Base-by-base conservation (phyloP, 2,888 invertebrate genomes). In the Eupithecia subfuscata region DNA sequence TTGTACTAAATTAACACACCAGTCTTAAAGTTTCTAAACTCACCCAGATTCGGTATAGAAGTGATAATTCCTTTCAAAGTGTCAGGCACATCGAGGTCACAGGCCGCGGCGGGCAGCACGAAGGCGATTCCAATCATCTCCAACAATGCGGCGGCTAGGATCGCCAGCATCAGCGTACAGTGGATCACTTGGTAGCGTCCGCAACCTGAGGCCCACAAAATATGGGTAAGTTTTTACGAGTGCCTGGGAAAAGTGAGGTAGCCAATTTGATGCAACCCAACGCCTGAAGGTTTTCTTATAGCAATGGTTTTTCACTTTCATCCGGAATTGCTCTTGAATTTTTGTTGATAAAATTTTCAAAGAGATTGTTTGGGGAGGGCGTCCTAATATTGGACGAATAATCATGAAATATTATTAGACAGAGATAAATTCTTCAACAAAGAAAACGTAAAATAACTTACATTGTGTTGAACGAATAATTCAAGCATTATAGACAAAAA, bases 101-200 rank as follows among this genome's bases (percentile, higher is more conserved):
- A 97, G 75, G 96, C 95, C 0, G 97, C 97, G 0, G 97, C 96
- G 0, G 97, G 97, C 69, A 97, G 87, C 40, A 97, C 95, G 87
- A 96, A 97, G 1, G 97, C 96, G 30, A 96, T 94, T 3, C 93
- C 91, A n/a, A 93, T 90, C 86, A 94, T 92, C 83, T 94, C 93
- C 69, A 92, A 77, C 69, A 94, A 83, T 0, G 92, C 86, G 0
- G 93, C 82, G 2, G 88, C 81, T 7, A 93, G 81, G 0, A 88
- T 82, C 0, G 83, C 78, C 76, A 93, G 84, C 93, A 94, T 94
- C 71, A 94, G 79, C 0, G 85, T 70, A 73, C 89, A 87, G 82
- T 94, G 94, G 45, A 88, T 77, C 9, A 91, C 43, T 79, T 94
- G 94, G 80, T 93, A 94, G 75, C 85, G 90, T 3, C 94, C 94